Evolutionary conservation across 2,113 vertebrate genomes (phyloP).

Genomic region (Spea bombifrons): DNA sequence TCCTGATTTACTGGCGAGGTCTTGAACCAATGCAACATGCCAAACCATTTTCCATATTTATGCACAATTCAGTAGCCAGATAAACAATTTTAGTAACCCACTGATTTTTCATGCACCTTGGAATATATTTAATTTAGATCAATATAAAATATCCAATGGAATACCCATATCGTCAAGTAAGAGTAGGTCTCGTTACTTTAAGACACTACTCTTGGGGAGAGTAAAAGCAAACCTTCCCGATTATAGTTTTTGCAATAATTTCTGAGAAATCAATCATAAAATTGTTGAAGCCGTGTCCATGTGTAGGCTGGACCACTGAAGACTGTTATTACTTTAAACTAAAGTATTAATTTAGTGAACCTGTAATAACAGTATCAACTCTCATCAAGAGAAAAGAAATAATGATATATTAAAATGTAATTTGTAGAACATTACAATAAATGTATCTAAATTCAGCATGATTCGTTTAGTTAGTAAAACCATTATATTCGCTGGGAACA

Average conservation of each 20-base stretch:
- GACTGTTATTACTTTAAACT: conserved; percentile 43
- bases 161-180: no score
- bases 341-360: conserved; percentile 33
- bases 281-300: conserved; percentile 31
- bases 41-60: no score
- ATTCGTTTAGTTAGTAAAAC: background rate
- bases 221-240: background rate
- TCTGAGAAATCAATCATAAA: conserved; percentile 45
- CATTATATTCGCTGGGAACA: background rate
- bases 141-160: no score
- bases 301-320: conserved; percentile 33
- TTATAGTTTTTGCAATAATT: conserved; percentile 39
- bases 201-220: no score
- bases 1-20: no score
- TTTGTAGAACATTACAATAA: conserved; percentile 42
- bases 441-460: conserved; percentile 29
- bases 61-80: no score
- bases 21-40: no score
- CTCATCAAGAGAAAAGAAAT: conserved; percentile 37
- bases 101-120: no score
- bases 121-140: no score
- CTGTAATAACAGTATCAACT: conserved; percentile 41
- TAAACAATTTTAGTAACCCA: no score
- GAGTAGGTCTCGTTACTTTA: no score
- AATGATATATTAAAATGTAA: conserved; percentile 42